Base-by-base conservation (phyloP, 2,888 invertebrate genomes). In the Agonopterix heracliana region DNA sequence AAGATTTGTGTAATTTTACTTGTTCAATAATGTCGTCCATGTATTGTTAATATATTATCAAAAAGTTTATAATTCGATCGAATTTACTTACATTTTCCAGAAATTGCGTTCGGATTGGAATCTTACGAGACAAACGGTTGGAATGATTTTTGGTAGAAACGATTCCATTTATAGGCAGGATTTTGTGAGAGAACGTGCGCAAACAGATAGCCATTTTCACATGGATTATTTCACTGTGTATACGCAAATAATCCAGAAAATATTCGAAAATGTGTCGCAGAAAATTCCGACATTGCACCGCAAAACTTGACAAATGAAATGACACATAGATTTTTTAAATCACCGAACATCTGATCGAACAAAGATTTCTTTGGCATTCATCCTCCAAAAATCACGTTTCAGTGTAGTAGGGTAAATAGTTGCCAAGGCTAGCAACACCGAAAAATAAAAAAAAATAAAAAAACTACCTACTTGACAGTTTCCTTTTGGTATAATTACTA, bases 201-300 rank as follows among this genome's bases (percentile, higher is more conserved):
- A 91, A 78, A 63, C 90, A 90, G 64, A 89, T 86, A 63, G 91
- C 89, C 91, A 91, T 91, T 67, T 73, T 79, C 57, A 67, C 68
- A 69, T 54, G 57, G 53, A 42, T 44, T 63, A 54, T 50, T 69
- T 52, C 63, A 68, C 60, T 64, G 53, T 46, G 46, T 54, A 63
- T 55, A 17, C 59, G 55, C 60, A 59, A 60, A 51, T 50, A 67
- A 67, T 65, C 66, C 56, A 56, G 56, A 61, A 59, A 57, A 58
- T 65, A 65, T 71, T 74, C 60, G 66, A 70, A 78, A 77, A 71
- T 70, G 50, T 60, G 60, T 71, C 66, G 73, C 59, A 69, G 63
- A 71, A 66, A 69, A 60, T 54, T 55, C 60, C 68, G 68, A 76
- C 78, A 78, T 60, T 73, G 71, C 48, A 52, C 53, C 44, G 46